Evolutionary conservation across 2,888 invertebrate species (phyloP), one percentile per base, ranked within the genome.

Genomic region (Caenorhabditis sp.): DNA sequence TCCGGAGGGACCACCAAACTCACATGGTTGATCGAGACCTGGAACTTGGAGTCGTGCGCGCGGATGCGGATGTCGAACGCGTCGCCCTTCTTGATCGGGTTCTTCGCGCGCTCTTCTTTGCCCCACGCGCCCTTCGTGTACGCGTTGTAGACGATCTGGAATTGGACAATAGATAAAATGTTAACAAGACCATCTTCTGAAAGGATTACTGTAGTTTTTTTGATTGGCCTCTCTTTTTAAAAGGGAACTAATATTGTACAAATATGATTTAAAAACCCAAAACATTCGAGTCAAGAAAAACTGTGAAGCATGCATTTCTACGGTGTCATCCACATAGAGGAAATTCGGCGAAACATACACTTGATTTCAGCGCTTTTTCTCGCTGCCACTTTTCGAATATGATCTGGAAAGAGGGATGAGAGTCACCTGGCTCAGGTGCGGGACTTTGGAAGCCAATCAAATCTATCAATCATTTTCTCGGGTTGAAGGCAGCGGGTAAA

Each of bases 1-100:
- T n/a, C n/a, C n/a, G n/a, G n/a, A n/a, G n/a, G n/a, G n/a, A n/a
- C n/a, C n/a, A n/a, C 13, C 43, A 2, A 26, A 78, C 78, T 71
- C 46, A 83, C 84, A 39, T 79, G 73, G 48, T 84, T 82, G 70
- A 82, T 72, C 15, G 61, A 79, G 58, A 84, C 63, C 58, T 78
- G 81, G 79, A 86, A 86, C 59, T 83, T 81, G 66, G 65, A 45
- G 65, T 84, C 86, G 70, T 86, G 86, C 32, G 83, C 84, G n/a
- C 86, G 83, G 46, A 86, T 83, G 55, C 86, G 83, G 59, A 85
- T 77, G 70, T 86, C 86, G 74, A 86, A 83, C 15, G 58, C 37
- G 22, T 86, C 85, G n/a, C 84, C 84, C 78, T 85, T 84, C 80
- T 87, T 86, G 75, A 86, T 78, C 26, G 83, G 83, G 15, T 82